Evolutionary conservation across 1,140 invertebrate species (phyloP).

Genomic region (Drosophila sulfurigaster): DNA sequence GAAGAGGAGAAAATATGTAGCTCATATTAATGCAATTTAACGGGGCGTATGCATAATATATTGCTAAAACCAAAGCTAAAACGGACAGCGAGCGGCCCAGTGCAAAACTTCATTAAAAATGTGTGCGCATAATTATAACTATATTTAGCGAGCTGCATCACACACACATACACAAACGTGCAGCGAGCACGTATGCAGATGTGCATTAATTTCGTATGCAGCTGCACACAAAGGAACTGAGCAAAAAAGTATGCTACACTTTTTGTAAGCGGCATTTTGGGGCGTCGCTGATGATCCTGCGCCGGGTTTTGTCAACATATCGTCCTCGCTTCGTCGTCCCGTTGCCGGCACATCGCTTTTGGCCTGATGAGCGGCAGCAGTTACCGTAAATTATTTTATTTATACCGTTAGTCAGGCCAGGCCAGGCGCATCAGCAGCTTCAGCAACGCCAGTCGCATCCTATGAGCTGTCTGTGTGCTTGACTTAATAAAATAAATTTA

Average conservation of each 20-base stretch:
- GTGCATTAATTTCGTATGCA: slow-evolving; percentile 78
- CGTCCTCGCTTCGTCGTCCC: slow-evolving; percentile 22
- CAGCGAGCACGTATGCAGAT: slow-evolving; percentile 40
- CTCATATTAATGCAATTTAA: slow-evolving; percentile 80
- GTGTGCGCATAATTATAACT: slow-evolving; percentile 83
- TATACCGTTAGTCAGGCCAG: slow-evolving; percentile 70
- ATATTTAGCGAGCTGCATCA: slow-evolving; percentile 72
- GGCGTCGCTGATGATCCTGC: slow-evolving; percentile 70
- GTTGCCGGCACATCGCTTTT: slow-evolving; percentile 27
- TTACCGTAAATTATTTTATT: slow-evolving; percentile 84
- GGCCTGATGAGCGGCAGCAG: slow-evolving; percentile 79
- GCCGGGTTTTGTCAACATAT: slow-evolving; percentile 75
- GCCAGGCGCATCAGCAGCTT: slow-evolving; percentile 30
- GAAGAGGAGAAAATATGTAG: slow-evolving; percentile 26
- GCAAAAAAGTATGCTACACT: slow-evolving; percentile 77
- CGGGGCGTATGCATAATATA: slow-evolving; percentile 82
- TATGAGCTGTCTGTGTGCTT: slow-evolving; percentile 76
- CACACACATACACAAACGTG: slow-evolving; percentile 32
- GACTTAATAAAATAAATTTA: slow-evolving; percentile 84
- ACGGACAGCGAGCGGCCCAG: slow-evolving; percentile 43
- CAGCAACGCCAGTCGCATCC: slow-evolving; percentile 33
- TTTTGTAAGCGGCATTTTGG: slow-evolving; percentile 67
- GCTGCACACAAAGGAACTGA: slow-evolving; percentile 65
- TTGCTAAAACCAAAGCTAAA: slow-evolving; percentile 66
- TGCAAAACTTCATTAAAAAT: slow-evolving; percentile 82